Evolutionary conservation across 92 coral and sea anemone species (phyloP).

Genomic region (Chrysogorgia sp.): DNA sequence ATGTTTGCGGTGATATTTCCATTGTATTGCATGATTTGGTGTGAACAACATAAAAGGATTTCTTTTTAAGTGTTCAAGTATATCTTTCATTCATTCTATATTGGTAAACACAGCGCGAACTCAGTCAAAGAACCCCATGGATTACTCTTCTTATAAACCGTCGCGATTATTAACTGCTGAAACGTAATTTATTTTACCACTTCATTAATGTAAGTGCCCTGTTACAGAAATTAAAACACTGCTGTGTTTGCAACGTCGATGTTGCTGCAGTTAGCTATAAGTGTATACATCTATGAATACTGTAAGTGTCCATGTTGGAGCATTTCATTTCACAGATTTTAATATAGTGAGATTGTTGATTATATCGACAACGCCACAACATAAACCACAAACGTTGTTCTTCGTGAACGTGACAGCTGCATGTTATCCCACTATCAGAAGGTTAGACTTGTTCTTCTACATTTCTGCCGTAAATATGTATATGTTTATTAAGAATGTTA

Average conservation of each 20-base stretch:
- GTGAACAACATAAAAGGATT: not conserved
- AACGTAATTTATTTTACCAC: constrained; percentile 19
- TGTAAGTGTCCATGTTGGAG: too few species aligned
- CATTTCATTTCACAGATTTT: too few species aligned
- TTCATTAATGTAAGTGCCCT: constrained; percentile 29
- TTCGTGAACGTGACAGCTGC: too few species aligned
- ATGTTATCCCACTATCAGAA: too few species aligned
- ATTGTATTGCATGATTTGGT: not conserved
- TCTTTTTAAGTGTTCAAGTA: not conserved
- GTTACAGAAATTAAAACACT: constrained; percentile 32
- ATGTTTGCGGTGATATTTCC: not conserved
- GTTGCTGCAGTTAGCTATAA: not conserved
- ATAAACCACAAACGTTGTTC: too few species aligned
- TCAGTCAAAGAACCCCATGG: not conserved
- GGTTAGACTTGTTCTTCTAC: too few species aligned
- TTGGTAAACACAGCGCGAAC: not conserved
- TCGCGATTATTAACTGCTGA: constrained; percentile 14
- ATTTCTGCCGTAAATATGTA: too few species aligned
- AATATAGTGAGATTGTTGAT: too few species aligned
- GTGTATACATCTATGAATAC: too few species aligned
- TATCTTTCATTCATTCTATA: not conserved
- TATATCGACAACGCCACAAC: too few species aligned
- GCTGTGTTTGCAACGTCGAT: constrained; percentile 6
- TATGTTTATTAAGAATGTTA: too few species aligned
- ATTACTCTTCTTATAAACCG: constrained; percentile 1